A percentile compares a stretch with the other conserved stretches of the same genome.
Conservation (phyloP, 2,797 vertebrate genomes). For the Macroramphosus scolopax region DNA sequence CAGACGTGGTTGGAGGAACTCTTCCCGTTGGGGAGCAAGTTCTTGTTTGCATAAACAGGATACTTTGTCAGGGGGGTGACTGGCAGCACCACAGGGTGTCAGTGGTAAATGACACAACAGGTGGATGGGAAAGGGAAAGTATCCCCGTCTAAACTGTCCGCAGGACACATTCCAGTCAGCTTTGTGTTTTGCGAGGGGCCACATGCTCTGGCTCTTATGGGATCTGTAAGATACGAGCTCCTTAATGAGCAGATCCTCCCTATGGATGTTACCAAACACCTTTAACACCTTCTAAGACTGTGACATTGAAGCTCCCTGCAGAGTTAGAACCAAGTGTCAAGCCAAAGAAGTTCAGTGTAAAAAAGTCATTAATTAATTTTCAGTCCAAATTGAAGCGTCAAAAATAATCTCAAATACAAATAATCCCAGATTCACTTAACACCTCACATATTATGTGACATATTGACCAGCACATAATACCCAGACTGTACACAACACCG, state of each 20-base stretch:
- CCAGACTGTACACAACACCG: conserved; percentile 25
- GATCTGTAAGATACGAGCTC: conserved; percentile 8
- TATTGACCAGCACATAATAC: conserved; percentile 49
- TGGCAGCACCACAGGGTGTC: conserved; percentile 1
- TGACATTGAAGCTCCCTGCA: too few species aligned
- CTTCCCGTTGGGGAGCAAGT: conserved; percentile 14
- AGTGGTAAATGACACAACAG: conserved; percentile 5
- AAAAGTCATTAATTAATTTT: too few species aligned
- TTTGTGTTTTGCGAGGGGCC: neutral
- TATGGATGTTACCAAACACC: too few species aligned
- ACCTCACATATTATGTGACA: conserved; percentile 51
- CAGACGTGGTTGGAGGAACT: conserved; percentile 24
- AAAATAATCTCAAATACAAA: conserved; percentile 44
- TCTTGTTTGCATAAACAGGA: conserved; percentile 15
- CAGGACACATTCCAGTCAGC: neutral
- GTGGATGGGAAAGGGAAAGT: conserved; percentile 7
- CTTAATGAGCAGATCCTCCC: neutral
- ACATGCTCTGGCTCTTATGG: conserved; percentile 7
- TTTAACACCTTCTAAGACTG: too few species aligned
- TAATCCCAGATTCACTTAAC: conserved; percentile 11
- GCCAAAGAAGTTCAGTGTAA: too few species aligned
- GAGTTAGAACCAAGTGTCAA: neutral
- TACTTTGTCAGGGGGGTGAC: conserved; percentile 12
- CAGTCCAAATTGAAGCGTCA: conserved; percentile 54
- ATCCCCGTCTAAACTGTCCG: neutral